These are phyloP conservation scores for Ophthalmotilapia sp. DNA, from an alignment of 2,113 vertebrate genomes.

Conservation along the genomic window DNA sequence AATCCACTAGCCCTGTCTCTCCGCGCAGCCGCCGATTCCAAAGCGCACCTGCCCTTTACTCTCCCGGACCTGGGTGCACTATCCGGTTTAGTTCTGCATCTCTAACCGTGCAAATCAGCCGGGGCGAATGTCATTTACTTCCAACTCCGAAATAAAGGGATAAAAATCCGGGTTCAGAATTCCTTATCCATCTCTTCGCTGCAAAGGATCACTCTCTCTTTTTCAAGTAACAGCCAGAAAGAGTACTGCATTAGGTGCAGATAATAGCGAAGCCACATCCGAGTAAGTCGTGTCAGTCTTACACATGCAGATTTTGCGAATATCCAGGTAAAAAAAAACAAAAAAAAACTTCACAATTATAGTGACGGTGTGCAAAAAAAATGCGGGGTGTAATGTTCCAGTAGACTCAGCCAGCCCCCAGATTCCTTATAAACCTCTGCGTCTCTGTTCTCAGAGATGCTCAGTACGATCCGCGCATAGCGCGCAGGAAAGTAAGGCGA, in stretches of 20 bases:
- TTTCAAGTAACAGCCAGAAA: conserved; percentile 46
- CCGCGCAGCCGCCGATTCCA: conserved; percentile 54
- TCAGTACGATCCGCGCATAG: conserved; percentile 39
- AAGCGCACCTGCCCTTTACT: conserved; percentile 56
- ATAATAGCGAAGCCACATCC: conserved; percentile 45
- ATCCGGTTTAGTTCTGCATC: conserved; percentile 37
- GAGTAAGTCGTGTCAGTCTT: conserved; percentile 51
- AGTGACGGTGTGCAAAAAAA: conserved; percentile 21
- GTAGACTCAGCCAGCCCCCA: not conserved
- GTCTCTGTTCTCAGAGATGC: conserved; percentile 18
- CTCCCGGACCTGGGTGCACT: conserved; percentile 38
- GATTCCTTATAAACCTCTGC: conserved; percentile 9
- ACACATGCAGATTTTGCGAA: conserved; percentile 11
- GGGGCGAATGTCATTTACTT: conserved; percentile 39
- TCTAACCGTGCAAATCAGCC: conserved; percentile 12
- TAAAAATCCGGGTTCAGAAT: conserved; percentile 19
- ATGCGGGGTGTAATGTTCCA: conserved; percentile 12
- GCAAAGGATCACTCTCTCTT: not conserved
- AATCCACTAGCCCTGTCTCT: conserved; percentile 51
- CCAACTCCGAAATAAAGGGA: conserved; percentile 18
- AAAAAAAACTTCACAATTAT: not conserved
- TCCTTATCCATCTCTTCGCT: conserved; percentile 4
- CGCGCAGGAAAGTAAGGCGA: conserved; percentile 31
- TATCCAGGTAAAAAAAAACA: not conserved
- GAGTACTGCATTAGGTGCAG: conserved; percentile 45